Base-by-base conservation (phyloP, 2,113 vertebrate genomes). In the Anguilla rostrata region DNA sequence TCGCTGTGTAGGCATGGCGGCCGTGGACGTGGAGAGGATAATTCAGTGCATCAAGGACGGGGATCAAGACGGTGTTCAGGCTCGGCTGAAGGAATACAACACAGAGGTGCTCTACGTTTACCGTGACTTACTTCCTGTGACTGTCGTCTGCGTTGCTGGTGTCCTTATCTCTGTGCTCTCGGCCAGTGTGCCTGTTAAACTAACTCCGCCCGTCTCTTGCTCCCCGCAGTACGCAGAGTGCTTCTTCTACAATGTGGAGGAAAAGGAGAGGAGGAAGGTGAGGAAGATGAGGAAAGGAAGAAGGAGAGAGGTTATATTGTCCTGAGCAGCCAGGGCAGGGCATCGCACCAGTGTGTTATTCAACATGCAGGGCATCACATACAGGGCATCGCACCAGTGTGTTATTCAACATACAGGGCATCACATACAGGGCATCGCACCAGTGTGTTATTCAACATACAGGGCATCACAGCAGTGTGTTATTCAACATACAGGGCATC, bases 191-290 rank as follows among this genome's bases (percentile, higher is more conserved):
- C 39, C 43, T 40, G 34, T 26, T 26, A 5, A 49, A 82, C 82
- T 60, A 34, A 66, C 39, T 83, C 66, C 39, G 46, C 83, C 56
- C 84, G 60, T 79, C 12, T 84, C 43, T 85, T 56, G n/a, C 41
- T 39, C 20, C n/a, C 88, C 49, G 0, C 91, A 96, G 95, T 95
- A 92, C 66, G 94, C 95, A 15, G 95, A 95, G 91, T 96, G 95
- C 87, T 96, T 96, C 91, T 96, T 96, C 92, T 95, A 94, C 85
- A 94, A 95, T 83, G 88, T 91, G 60, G 94, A 94, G 71, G 91
- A 95, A 90, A 90, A 91, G 78, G 94, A 96, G 20, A 86, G 83
- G 5, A 92, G 89, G 81, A 95, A 93, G 91, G 95, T 96, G 87
- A 91, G 57, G 56, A 40, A 46, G 49, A 15, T 15, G 53, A 80